Percentiles rank a stretch among this genome's conserved stretches.
Evolutionary conservation across 2,797 vertebrate genomes (phyloP).

Genomic region (Periophthalmus magnuspinnatus): DNA sequence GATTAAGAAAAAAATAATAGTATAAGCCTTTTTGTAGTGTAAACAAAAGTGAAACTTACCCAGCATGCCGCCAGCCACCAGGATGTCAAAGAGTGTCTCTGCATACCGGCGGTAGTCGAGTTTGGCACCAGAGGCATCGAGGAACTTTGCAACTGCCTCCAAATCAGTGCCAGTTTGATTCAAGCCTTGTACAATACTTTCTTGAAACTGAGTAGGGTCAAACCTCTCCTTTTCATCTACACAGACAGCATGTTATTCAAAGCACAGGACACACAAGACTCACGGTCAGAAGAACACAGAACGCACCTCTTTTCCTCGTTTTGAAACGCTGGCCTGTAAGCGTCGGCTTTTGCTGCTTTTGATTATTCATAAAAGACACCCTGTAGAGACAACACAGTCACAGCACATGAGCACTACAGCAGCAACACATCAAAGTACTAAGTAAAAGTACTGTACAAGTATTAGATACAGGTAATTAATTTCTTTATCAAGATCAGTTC

Average conservation of each 20-base stretch:
- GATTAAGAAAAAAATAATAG: too few species aligned
- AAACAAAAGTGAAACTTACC: conserved; percentile 74
- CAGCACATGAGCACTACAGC: too few species aligned
- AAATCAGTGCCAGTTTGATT: conserved; percentile 96
- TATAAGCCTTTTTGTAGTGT: too few species aligned
- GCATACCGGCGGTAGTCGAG: conserved; percentile 99
- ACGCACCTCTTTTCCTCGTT: conserved; percentile 92
- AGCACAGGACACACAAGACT: too few species aligned
- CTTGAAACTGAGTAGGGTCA: conserved; percentile 99
- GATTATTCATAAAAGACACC: conserved; percentile 99
- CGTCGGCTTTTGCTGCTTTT: conserved; percentile 99
- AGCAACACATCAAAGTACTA: too few species aligned
- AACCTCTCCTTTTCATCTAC: conserved; percentile 99
- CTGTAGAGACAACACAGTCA: conserved; percentile 48
- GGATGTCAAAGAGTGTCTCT: conserved; percentile 96
- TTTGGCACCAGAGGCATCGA: conserved; percentile 97
- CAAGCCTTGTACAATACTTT: conserved; percentile 98
- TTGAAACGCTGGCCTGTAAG: conserved; percentile 99
- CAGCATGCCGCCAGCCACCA: conserved; percentile 99
- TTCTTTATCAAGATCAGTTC: too few species aligned
- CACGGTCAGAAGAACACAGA: not conserved
- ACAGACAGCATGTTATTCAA: not conserved
- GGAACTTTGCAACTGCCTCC: conserved; percentile 97
- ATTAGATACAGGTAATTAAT: too few species aligned
- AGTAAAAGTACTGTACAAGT: too few species aligned